These are phyloP conservation scores for Solenopsis fugax DNA, from an alignment of 1,140 invertebrate species.

Conservation along the genomic window DNA sequence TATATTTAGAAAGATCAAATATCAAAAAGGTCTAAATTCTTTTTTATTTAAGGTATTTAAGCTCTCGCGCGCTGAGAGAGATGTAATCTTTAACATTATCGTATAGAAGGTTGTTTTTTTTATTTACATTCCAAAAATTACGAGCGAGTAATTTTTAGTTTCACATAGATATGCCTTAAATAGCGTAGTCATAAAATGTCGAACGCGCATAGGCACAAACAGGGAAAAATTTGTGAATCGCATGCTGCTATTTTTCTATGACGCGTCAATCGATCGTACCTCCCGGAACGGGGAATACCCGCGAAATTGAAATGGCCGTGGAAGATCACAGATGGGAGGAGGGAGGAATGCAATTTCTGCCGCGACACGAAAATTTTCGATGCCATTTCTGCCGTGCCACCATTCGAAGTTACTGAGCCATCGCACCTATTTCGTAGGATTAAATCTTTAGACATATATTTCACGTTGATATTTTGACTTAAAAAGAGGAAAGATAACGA, in stretches of 20 bases:
- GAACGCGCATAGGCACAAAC: neutral
- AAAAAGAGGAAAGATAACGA: slow-evolving; percentile 4
- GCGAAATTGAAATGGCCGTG: slow-evolving; percentile 62
- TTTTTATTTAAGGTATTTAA: neutral
- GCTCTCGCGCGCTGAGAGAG: neutral
- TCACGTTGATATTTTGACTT: neutral
- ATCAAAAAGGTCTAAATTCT: neutral
- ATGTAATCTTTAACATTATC: neutral
- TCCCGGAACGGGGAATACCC: slow-evolving; percentile 40
- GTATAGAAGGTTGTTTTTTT: neutral
- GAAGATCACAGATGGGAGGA: slow-evolving; percentile 20
- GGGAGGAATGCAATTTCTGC: slow-evolving; percentile 63
- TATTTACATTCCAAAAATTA: neutral
- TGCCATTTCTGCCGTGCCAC: slow-evolving; percentile 47
- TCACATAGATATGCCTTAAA: neutral
- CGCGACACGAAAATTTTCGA: slow-evolving; percentile 62
- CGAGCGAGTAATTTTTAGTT: neutral
- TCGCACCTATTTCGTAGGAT: slow-evolving; percentile 43
- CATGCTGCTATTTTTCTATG: slow-evolving; percentile 55
- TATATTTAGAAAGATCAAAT: slow-evolving; percentile 14
- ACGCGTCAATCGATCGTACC: slow-evolving; percentile 58
- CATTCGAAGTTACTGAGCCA: slow-evolving; percentile 54
- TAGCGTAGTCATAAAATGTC: neutral
- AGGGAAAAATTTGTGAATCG: slow-evolving; percentile 44
- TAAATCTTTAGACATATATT: slow-evolving; percentile 37